Evolutionary conservation across 2,797 vertebrate species (phyloP), one percentile per base, ranked within the genome.

Genomic region (Petrocephalus schoutedeni): DNA sequence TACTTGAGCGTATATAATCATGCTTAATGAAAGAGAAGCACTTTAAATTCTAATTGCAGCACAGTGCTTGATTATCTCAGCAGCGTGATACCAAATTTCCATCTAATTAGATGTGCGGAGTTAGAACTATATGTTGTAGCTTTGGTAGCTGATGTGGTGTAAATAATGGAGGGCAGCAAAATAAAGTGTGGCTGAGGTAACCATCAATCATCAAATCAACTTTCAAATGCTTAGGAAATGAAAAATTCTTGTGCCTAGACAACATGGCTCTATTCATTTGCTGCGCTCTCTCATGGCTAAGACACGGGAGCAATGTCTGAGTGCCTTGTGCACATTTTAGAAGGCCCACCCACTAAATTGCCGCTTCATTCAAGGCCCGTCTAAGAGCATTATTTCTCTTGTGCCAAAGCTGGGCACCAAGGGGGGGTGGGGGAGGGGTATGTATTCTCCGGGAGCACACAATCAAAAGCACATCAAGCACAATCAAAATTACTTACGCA

Each of bases 61-160:
- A 21, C 41, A 23, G 85, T 36, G 58, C 53, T 86, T 51, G 51
- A 86, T 86, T 64, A 86, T 64, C 41, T 86, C 85, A 86, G 85
- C 85, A 64, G 58, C 23, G 85, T 61, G 57, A 86, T 49, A 86
- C 85, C n/a, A 58, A 64, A 49, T 64, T 64, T 86, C 19, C 36
- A 14, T 61, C 58, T 86, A 86, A 86, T 61, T 61, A 45, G 85
- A 86, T 21, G 41, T 51, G 64, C 23, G 58, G 59, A 86, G 59
- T 19, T 28, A 85, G 84, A 61, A 36, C 58, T 86, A 61, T 61
- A 64, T 61, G 28, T 85, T 85, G 83, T 53, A 85, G 53, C 23
- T 28, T 32, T 32, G 21, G 14, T 61, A 64, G 36, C n/a, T 49
- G 57, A 49, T 36, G 36, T 21, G 41, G 36, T 86, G 85, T 86